Percentiles rank a stretch among this genome's conserved stretches.
These are phyloP conservation scores for Drosophila algonquin DNA, from an alignment of 2,888 invertebrate species.

Conservation along the genomic window DNA sequence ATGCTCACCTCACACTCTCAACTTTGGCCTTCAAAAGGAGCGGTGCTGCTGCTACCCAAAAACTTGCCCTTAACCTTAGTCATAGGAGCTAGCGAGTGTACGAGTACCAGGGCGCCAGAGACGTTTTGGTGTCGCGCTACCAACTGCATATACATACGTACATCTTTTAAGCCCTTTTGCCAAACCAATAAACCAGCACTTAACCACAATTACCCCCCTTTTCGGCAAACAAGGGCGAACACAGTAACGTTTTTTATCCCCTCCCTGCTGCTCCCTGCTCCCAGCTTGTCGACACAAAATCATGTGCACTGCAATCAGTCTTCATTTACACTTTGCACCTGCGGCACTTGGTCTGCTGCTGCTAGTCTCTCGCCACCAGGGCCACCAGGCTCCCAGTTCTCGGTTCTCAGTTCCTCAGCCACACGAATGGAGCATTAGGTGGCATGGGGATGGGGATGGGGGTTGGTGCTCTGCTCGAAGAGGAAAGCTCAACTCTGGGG, in stretches of 20 bases:
- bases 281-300: slow-evolving; percentile 52
- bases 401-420: slow-evolving; percentile 13
- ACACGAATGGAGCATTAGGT: slow-evolving; percentile 52
- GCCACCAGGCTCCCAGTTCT: slow-evolving; percentile 30
- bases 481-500: slow-evolving; percentile 27
- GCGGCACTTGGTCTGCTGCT: slow-evolving; percentile 60
- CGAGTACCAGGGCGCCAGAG: slow-evolving; percentile 3
- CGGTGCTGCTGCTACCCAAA: slow-evolving; percentile 17
- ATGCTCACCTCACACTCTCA: slow-evolving; percentile 45
- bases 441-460: slow-evolving; percentile 9
- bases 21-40: slow-evolving; percentile 8
- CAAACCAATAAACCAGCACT: slow-evolving; percentile 79
- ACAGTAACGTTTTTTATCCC: slow-evolving; percentile 57
- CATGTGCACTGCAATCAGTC: slow-evolving; percentile 81
- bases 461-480: not conserved
- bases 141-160: slow-evolving; percentile 45
- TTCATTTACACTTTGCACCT: slow-evolving; percentile 79
- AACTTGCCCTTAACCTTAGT: slow-evolving; percentile 60
- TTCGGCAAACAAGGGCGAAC: slow-evolving; percentile 66
- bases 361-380: slow-evolving; percentile 38
- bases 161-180: slow-evolving; percentile 60
- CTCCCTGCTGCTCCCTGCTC: not conserved
- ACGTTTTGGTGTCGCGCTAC: slow-evolving; percentile 16
- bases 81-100: slow-evolving; percentile 43
- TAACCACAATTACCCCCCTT: slow-evolving; percentile 78